These are phyloP conservation scores for Malurus alboscapulatus DNA, from an alignment of 2,113 vertebrate species.

Conservation along the genomic window DNA sequence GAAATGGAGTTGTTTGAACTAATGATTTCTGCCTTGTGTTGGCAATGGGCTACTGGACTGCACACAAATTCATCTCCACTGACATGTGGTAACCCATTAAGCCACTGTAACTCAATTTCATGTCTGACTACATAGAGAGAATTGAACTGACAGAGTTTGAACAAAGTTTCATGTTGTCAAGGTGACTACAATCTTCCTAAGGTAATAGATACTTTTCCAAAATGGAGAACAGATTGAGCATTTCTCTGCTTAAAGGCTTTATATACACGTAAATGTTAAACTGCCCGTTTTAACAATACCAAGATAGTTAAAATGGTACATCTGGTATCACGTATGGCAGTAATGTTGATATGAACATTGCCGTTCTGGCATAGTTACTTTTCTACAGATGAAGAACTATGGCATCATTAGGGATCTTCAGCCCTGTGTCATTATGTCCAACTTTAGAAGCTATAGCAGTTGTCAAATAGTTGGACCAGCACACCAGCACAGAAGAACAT, in stretches of 20 bases:
- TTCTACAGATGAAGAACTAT: not conserved
- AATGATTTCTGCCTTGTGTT: constrained; percentile 10
- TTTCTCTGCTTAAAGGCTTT: not conserved
- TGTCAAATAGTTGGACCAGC: not conserved
- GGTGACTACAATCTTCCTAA: not conserved
- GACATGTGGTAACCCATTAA: not conserved
- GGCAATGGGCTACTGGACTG: not conserved
- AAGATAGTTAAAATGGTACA: not conserved
- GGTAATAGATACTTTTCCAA: not conserved
- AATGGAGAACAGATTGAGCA: not conserved
- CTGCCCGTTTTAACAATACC: not conserved
- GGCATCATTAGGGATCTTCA: not conserved
- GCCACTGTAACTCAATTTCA: constrained; percentile 25
- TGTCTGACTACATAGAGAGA: constrained; percentile 25
- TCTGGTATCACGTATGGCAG: not conserved
- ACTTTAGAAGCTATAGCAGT: not conserved
- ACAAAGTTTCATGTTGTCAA: not conserved
- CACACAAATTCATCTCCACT: not conserved
- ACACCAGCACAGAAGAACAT: not conserved
- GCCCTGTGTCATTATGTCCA: not conserved
- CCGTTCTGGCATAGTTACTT: not conserved
- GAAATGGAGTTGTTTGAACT: not conserved
- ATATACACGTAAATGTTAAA: not conserved
- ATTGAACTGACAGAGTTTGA: not conserved
- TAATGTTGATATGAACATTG: not conserved